Conservation (phyloP, 2,113 vertebrate genomes). For the Bombycilla garrulus region DNA sequence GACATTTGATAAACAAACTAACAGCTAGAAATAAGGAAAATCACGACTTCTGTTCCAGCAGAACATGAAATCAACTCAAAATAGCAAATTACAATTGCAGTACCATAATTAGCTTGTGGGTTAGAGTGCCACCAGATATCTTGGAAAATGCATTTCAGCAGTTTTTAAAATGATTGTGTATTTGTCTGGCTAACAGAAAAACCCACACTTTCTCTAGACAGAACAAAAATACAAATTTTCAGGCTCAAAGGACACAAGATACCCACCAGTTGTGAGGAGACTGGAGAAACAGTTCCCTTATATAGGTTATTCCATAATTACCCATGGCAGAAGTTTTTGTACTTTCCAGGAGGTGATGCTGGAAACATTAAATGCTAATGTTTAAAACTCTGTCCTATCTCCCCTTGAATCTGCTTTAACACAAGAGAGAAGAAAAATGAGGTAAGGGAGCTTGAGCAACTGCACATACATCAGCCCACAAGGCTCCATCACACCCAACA, state of each 20-base stretch:
- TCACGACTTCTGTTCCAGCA: not conserved
- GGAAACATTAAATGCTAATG: not conserved
- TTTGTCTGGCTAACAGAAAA: constrained; percentile 16
- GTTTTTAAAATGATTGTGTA: not conserved
- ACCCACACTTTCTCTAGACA: not conserved
- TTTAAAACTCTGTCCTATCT: not conserved
- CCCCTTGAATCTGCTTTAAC: not conserved
- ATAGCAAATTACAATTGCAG: not conserved
- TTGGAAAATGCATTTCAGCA: constrained; percentile 38
- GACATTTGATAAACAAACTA: not conserved
- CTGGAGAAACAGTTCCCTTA: not conserved
- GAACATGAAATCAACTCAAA: not conserved
- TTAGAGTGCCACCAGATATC: not conserved
- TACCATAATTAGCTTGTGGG: constrained; percentile 21
- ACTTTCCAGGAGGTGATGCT: not conserved
- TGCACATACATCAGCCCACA: not conserved
- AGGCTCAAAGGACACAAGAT: constrained; percentile 15
- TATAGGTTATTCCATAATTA: constrained; percentile 1
- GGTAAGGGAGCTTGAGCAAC: not conserved
- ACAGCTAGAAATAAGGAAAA: not conserved
- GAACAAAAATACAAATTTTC: not conserved
- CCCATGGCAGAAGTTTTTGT: not conserved
- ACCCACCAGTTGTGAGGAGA: not conserved
- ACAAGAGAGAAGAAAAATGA: not conserved
- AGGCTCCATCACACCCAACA: not conserved